Evolutionary conservation across 2,888 invertebrate genomes (phyloP).

Genomic region (Pandemis corylana): DNA sequence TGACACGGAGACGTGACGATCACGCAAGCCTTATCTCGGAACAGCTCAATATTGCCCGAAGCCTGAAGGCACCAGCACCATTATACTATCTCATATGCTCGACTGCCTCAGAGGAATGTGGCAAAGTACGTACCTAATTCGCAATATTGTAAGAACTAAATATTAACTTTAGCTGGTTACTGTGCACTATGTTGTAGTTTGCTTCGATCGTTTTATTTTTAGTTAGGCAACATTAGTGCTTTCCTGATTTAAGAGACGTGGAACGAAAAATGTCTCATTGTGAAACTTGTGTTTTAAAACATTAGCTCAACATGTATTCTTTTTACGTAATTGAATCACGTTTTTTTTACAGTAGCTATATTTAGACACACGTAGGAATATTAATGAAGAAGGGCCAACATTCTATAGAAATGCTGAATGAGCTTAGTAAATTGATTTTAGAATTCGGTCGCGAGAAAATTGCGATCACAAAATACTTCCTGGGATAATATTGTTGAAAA

Average conservation of each 20-base stretch:
- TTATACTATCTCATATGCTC: constrained; percentile 41
- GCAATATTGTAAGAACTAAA: constrained; percentile 1
- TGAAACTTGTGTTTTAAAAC: no score
- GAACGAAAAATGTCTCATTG: not conserved
- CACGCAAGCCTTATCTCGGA: constrained; percentile 21
- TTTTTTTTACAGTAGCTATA: not conserved
- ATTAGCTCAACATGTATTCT: no score
- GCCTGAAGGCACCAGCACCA: constrained; percentile 26
- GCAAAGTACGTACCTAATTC: not conserved
- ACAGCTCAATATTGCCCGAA: constrained; percentile 20
- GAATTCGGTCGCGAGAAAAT: constrained; percentile 27
- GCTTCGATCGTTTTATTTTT: not conserved
- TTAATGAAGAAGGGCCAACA: constrained; percentile 26
- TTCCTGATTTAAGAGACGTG: not conserved
- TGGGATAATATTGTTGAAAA: constrained; percentile 48
- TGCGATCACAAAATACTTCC: constrained; percentile 41
- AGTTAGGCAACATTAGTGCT: not conserved
- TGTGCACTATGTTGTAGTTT: not conserved
- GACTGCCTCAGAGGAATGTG: constrained; percentile 31
- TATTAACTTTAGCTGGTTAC: not conserved
- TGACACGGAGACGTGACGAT: constrained; percentile 27
- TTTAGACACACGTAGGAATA: constrained; percentile 5
- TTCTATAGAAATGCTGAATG: constrained; percentile 26
- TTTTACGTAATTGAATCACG: no score
- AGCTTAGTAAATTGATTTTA: constrained; percentile 34